Evolutionary conservation across 2,113 vertebrate genomes (phyloP).

Genomic region (Genyomyrus donnyi): DNA sequence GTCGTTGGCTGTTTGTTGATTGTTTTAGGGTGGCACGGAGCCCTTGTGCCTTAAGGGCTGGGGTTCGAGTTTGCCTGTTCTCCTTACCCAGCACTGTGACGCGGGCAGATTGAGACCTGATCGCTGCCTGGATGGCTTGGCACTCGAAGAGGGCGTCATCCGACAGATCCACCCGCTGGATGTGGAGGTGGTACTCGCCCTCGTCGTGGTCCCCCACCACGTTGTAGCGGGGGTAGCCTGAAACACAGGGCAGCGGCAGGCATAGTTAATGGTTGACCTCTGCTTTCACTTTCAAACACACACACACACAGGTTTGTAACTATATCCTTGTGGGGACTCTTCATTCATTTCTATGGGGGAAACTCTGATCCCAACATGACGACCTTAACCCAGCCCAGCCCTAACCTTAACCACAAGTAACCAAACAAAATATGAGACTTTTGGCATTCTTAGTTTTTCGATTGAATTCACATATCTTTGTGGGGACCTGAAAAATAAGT

Average conservation of each 20-base stretch:
- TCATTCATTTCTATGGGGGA: too few species aligned
- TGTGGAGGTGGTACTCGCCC: slow-evolving; percentile 80
- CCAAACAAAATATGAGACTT: too few species aligned
- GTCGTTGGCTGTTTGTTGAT: background rate
- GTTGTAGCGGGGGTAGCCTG: slow-evolving; percentile 82
- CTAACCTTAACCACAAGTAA: too few species aligned
- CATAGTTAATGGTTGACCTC: background rate
- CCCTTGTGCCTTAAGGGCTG: background rate
- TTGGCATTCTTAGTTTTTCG: too few species aligned
- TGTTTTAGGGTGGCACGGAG: background rate
- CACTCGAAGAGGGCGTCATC: slow-evolving; percentile 86
- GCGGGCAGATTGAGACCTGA: slow-evolving; percentile 75
- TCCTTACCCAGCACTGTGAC: slow-evolving; percentile 80
- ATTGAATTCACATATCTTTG: too few species aligned
- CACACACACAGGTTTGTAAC: background rate
- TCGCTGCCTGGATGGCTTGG: slow-evolving; percentile 82
- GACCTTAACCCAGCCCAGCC: too few species aligned
- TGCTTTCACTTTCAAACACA: background rate
- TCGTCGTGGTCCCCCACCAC: slow-evolving; percentile 81
- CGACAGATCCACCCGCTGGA: slow-evolving; percentile 73
- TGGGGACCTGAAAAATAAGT: too few species aligned
- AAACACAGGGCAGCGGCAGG: background rate
- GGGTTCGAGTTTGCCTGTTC: too few species aligned
- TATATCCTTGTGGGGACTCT: too few species aligned
- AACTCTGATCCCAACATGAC: too few species aligned